phyloP scores from a whole-genome alignment of 1,140 invertebrate genomes.

The Rhagoletis zephyria region DNA sequence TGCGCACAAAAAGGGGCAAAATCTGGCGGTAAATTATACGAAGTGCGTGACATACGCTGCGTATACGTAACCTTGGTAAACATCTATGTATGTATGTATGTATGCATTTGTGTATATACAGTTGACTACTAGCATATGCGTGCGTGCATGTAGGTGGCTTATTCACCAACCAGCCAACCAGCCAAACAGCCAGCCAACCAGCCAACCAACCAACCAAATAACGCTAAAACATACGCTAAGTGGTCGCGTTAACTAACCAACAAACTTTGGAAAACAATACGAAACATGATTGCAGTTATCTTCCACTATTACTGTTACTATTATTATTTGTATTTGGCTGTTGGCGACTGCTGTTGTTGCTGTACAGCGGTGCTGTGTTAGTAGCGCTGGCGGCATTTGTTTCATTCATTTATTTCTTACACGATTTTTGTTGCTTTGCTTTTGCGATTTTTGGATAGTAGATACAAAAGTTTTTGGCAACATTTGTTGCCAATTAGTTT shows the following conservation, averaged over 20 bases:
- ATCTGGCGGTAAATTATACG: not conserved
- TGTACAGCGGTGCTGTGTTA: not conserved
- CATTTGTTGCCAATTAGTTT: conserved; percentile 28
- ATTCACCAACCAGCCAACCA: too few species aligned
- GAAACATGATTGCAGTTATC: not conserved
- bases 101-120: too few species aligned
- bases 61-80: not conserved
- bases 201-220: too few species aligned
- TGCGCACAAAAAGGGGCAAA: not conserved
- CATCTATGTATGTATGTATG: too few species aligned
- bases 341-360: not conserved
- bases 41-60: not conserved
- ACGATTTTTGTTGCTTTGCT: not conserved
- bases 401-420: not conserved
- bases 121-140: too few species aligned
- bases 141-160: not conserved
- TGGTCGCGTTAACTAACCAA: not conserved
- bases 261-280: not conserved
- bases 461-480: conserved; percentile 13
- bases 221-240: too few species aligned
- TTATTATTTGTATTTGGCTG: not conserved
- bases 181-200: too few species aligned
- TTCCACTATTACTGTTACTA: not conserved
- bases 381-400: not conserved
- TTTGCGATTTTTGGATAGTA: not conserved